Conservation (phyloP, 1,140 invertebrate genomes). For the Pristionchus pacificus region DNA sequence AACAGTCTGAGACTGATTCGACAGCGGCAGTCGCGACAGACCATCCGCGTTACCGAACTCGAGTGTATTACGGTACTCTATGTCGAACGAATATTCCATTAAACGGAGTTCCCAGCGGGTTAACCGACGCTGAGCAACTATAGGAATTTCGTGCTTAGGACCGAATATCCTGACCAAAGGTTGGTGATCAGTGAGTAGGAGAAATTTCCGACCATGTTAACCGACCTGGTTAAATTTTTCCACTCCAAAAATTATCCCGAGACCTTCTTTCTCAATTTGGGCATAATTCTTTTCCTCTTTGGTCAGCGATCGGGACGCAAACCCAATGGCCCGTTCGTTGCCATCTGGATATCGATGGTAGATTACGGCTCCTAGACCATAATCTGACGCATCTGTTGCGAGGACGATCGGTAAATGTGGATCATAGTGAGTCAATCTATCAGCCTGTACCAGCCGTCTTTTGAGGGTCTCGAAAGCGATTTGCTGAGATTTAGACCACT, state of each 20-base stretch:
- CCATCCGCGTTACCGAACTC: too few species aligned
- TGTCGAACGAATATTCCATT: too few species aligned
- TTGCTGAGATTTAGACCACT: constrained; percentile 31
- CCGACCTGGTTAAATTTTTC: constrained; percentile 59
- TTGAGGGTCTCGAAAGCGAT: constrained; percentile 50
- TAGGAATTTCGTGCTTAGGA: too few species aligned
- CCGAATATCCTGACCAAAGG: constrained; percentile 59
- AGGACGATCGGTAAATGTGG: constrained; percentile 56
- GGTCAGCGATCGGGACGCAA: too few species aligned
- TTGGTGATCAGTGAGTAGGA: constrained; percentile 61
- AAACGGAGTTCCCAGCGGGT: too few species aligned
- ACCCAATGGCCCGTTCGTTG: constrained; percentile 59
- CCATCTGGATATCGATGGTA: constrained; percentile 56
- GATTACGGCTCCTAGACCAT: constrained; percentile 62
- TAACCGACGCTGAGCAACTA: too few species aligned
- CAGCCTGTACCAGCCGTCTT: constrained; percentile 41
- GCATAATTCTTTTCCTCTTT: constrained; percentile 61
- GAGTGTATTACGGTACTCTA: too few species aligned
- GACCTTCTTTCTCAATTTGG: constrained; percentile 62
- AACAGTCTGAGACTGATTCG: too few species aligned
- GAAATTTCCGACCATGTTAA: constrained; percentile 59
- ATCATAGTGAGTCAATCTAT: constrained; percentile 58
- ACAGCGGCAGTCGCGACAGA: too few species aligned
- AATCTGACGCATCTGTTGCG: constrained; percentile 61
- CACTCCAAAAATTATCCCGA: constrained; percentile 60